Evolutionary conservation across 2,888 invertebrate genomes (phyloP).

Genomic region (Halictus ligatus): DNA sequence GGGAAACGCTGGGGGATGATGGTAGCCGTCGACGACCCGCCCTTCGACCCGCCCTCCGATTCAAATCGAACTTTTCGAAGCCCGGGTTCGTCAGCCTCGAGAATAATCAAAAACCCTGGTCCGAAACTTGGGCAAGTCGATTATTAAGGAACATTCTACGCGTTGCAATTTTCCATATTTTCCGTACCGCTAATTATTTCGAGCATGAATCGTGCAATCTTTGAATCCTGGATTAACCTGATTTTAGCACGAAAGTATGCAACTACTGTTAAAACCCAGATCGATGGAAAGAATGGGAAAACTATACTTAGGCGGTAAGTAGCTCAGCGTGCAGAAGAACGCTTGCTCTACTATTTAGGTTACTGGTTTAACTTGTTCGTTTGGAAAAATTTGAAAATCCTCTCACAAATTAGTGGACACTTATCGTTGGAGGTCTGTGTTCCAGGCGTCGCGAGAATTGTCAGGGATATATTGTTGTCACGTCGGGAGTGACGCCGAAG

Average conservation of each 20-base stretch:
- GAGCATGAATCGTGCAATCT: neutral
- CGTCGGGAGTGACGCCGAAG: neutral
- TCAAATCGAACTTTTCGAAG: neutral
- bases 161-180: neutral
- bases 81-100: neutral
- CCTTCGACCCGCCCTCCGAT: neutral
- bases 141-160: neutral
- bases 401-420: neutral
- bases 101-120: neutral
- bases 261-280: neutral
- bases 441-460: too few species aligned
- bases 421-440: neutral
- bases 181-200: neutral
- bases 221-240: neutral
- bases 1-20: constrained; percentile 16
- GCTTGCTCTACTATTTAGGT: neutral
- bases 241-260: neutral
- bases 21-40: neutral
- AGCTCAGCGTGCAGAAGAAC: neutral
- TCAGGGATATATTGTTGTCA: neutral
- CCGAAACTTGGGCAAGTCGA: neutral
- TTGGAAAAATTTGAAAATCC: too few species aligned
- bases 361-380: too few species aligned
- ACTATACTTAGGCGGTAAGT: neutral
- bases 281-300: neutral